These are phyloP conservation scores for Willowsia nigromaculata DNA, from an alignment of 2,888 invertebrate species.

Conservation along the genomic window DNA sequence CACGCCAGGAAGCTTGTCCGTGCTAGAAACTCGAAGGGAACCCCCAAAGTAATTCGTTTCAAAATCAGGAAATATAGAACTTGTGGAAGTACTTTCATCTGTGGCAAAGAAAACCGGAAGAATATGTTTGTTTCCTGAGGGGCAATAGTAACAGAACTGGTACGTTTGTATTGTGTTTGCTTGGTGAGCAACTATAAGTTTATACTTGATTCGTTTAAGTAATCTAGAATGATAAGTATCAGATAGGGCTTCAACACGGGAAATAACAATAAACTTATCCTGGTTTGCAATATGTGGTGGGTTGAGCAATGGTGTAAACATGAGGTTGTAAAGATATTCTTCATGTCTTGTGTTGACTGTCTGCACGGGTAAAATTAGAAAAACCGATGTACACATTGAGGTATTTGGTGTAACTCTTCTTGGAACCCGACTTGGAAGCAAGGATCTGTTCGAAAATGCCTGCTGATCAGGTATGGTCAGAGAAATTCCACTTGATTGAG, in stretches of 20 bases:
- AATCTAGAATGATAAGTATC: neutral
- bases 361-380: neutral
- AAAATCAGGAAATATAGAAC: conserved; percentile 25
- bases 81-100: neutral
- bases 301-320: neutral
- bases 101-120: neutral
- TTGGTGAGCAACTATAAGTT: neutral
- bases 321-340: neutral
- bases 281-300: neutral
- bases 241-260: neutral
- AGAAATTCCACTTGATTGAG: no score
- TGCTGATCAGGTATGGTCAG: no score
- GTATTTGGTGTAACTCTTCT: neutral
- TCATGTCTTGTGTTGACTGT: neutral
- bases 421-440: neutral
- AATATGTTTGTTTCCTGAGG: neutral
- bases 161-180: neutral
- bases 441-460: no score
- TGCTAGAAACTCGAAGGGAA: neutral
- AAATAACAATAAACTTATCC: conserved; percentile 34
- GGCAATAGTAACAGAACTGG: conserved; percentile 12
- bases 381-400: neutral
- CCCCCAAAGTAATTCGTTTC: neutral
- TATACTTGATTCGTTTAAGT: conserved; percentile 9
- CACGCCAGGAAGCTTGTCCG: conserved; percentile 37